Conservation (phyloP, 23 tunicate species). For the Phallusia fumigata region DNA sequence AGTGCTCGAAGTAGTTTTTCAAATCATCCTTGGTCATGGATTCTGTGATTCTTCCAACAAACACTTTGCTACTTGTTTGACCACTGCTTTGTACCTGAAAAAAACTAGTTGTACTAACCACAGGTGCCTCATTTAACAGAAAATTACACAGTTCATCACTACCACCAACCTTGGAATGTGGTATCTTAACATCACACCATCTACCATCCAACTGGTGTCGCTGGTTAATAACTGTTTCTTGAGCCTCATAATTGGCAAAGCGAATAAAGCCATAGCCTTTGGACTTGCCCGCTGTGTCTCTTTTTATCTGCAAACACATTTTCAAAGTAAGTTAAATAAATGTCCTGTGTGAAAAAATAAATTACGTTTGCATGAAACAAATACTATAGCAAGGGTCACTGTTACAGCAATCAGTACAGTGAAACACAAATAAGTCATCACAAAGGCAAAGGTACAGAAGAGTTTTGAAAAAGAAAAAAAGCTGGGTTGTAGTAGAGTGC, state of each 20-base stretch:
- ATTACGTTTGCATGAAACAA: not conserved
- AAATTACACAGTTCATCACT: not conserved
- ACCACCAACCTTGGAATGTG: conserved; percentile 69
- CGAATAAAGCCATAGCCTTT: conserved; percentile 88
- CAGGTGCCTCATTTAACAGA: no score
- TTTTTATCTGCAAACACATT: conserved; percentile 45
- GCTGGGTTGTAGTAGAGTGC: no score
- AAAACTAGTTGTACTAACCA: not conserved
- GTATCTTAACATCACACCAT: conserved; percentile 91
- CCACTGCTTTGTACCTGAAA: conserved; percentile 22
- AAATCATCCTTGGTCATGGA: conserved; percentile 77
- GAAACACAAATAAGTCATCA: no score
- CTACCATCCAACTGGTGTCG: conserved; percentile 75
- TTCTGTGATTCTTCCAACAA: conserved; percentile 80
- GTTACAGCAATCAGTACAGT: no score
- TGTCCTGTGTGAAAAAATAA: no score
- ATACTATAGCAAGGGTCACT: no score
- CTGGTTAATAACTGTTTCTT: conserved; percentile 54
- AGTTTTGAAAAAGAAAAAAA: no score
- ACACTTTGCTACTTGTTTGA: conserved; percentile 60
- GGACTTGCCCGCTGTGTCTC: conserved; percentile 79
- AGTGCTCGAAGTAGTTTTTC: conserved; percentile 58
- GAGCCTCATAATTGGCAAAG: conserved; percentile 72
- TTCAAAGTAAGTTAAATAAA: not conserved
- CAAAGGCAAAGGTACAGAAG: no score